phyloP scores from a whole-genome alignment of 2,797 vertebrate genomes.

The Crenuchus spilurus region DNA sequence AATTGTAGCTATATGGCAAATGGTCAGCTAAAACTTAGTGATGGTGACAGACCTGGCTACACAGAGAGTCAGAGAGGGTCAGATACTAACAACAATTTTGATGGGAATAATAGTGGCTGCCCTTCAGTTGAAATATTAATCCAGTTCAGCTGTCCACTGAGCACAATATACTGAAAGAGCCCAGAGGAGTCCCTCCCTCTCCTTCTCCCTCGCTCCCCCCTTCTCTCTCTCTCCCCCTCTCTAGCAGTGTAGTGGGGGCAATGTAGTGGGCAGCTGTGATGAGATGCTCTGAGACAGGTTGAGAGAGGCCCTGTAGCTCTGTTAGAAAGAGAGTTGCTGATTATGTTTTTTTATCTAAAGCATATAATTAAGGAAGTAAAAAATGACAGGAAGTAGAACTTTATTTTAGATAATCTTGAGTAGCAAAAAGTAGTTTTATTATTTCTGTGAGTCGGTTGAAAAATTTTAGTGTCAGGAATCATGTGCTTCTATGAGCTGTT shows the following conservation, averaged over 20 bases:
- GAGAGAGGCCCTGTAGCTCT: constrained; percentile 40
- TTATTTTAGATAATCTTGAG: too few species aligned
- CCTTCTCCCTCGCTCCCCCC: constrained; percentile 13
- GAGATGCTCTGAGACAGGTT: constrained; percentile 47
- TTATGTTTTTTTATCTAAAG: not conserved
- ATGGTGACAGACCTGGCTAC: not conserved
- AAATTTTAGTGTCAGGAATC: too few species aligned
- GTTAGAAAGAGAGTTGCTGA: constrained; percentile 1
- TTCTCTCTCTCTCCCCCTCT: constrained; percentile 9
- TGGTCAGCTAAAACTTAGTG: too few species aligned
- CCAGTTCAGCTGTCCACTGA: constrained; percentile 49
- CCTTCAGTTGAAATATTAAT: constrained; percentile 40
- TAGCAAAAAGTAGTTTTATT: too few species aligned
- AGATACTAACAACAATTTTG: not conserved
- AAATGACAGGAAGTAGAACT: constrained; percentile 15
- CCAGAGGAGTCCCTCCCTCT: constrained; percentile 2
- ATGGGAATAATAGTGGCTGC: not conserved
- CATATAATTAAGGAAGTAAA: constrained; percentile 15
- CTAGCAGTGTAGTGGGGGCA: constrained; percentile 12
- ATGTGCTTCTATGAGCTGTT: too few species aligned
- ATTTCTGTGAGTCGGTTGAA: too few species aligned
- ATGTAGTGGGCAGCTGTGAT: constrained; percentile 27
- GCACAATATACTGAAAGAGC: constrained; percentile 35
- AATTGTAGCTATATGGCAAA: not conserved
- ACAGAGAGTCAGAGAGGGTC: not conserved